A percentile compares a stretch with the other conserved stretches of the same genome.
Evolutionary conservation across 2,797 vertebrate genomes (phyloP).

Genomic region (Danio choprae): DNA sequence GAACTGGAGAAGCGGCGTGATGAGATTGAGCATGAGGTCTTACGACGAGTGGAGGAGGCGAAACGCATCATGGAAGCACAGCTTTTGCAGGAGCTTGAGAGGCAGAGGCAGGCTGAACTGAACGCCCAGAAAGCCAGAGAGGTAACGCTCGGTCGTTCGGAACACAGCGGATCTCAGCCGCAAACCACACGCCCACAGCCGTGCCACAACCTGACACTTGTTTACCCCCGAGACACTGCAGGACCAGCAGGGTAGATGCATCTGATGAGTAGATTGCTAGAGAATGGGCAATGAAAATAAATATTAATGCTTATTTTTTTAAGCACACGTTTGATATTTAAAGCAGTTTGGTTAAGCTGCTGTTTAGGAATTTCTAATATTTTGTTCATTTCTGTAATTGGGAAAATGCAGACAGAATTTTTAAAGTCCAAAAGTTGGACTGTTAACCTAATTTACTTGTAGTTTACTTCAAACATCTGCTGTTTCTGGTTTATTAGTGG

Average conservation of each 20-base stretch:
- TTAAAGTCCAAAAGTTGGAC: too few species aligned
- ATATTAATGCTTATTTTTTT: background rate
- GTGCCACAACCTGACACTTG: conserved; percentile 43
- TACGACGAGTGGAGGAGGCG: conserved; percentile 96
- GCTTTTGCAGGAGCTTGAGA: conserved; percentile 99
- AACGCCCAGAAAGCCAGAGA: conserved; percentile 98
- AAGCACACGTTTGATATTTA: background rate
- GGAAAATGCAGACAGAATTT: too few species aligned
- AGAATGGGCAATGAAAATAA: background rate
- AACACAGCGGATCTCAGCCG: conserved; percentile 81
- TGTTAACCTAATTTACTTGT: too few species aligned
- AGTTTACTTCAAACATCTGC: too few species aligned
- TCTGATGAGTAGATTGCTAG: background rate
- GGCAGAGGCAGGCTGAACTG: conserved; percentile 97
- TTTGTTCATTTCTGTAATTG: background rate
- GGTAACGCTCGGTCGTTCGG: conserved; percentile 99
- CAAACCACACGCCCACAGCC: conserved; percentile 32
- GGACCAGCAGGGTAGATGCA: conserved; percentile 6
- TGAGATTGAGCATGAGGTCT: conserved; percentile 97
- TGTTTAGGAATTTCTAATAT: background rate
- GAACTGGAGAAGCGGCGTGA: conserved; percentile 97
- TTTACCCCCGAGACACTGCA: conserved; percentile 34
- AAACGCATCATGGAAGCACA: conserved; percentile 99
- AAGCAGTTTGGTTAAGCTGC: background rate
- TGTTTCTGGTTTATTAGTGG: too few species aligned